phyloP scores from a whole-genome alignment of 1,140 invertebrate genomes.

The Drosophila sechellia region DNA sequence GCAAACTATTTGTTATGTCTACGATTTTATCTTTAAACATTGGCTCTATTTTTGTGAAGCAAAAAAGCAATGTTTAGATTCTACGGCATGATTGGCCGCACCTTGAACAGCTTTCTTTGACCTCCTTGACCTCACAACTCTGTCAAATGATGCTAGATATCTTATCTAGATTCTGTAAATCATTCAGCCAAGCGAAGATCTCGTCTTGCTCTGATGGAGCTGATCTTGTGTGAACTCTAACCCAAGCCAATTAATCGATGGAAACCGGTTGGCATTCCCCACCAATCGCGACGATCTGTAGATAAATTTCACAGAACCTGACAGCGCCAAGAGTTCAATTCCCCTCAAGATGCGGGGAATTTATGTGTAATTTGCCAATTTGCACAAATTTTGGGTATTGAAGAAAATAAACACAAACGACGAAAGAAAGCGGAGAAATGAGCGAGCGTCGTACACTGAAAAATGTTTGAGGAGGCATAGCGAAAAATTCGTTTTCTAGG shows the following conservation, averaged over 20 bases:
- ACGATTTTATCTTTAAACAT: not conserved
- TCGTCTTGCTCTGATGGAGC: not conserved
- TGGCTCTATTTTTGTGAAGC: too few relatives aligned
- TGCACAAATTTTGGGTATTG: conserved; percentile 68
- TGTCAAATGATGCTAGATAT: not conserved
- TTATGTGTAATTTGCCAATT: conserved; percentile 77
- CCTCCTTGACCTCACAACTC: not conserved
- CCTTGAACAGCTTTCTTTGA: not conserved
- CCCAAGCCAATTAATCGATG: conserved; percentile 12
- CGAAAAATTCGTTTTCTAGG: not conserved
- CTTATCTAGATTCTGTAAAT: not conserved
- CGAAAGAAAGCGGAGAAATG: conserved; percentile 23
- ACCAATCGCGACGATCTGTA: not conserved
- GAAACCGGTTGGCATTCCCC: conserved; percentile 20
- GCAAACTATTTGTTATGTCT: too few relatives aligned
- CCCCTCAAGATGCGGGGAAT: conserved; percentile 33
- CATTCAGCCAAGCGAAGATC: conserved; percentile 11
- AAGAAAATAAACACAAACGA: conserved; percentile 22
- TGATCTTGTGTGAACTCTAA: conserved; percentile 26
- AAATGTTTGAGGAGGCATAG: not conserved
- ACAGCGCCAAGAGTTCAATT: conserved; percentile 44
- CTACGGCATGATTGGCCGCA: too few relatives aligned
- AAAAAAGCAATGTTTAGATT: not conserved
- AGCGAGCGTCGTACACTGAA: conserved; percentile 8
- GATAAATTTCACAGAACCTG: conserved; percentile 23